These are phyloP conservation scores for Chionomys nivalis DNA, from an alignment of 2,113 vertebrate genomes.

Conservation along the genomic window DNA sequence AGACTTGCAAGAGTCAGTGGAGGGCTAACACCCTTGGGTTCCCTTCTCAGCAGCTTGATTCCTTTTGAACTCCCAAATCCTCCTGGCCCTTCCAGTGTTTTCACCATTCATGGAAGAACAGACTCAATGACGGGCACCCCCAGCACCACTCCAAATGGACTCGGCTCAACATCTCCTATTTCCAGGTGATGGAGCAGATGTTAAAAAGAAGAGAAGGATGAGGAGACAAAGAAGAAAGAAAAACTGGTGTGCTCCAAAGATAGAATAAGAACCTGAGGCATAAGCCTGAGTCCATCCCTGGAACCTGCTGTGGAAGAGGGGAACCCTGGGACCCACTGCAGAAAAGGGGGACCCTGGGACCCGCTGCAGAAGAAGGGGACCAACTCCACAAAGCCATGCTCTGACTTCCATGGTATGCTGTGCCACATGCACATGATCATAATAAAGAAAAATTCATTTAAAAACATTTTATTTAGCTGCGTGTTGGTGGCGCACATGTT, in stretches of 20 bases:
- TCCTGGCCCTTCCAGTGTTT: neutral
- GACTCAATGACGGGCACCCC: neutral
- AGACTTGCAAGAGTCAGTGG: neutral
- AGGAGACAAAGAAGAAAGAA: neutral
- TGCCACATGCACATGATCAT: neutral
- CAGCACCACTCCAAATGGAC: neutral
- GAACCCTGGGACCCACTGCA: neutral
- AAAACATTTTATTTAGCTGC: neutral
- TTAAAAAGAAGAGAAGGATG: no score
- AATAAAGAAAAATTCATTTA: neutral
- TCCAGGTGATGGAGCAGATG: accelerated
- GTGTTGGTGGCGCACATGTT: no score
- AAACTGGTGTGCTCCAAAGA: neutral
- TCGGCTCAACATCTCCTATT: accelerated
- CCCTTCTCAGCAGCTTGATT: neutral
- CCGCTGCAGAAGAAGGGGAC: neutral
- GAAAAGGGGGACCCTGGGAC: neutral
- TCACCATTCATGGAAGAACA: neutral
- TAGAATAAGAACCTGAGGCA: neutral
- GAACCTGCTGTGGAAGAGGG: no score
- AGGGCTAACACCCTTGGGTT: neutral
- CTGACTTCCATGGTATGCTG: neutral
- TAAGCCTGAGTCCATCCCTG: neutral
- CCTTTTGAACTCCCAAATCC: neutral
- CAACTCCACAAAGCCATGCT: neutral